A percentile compares a stretch with the other conserved stretches of the same genome.
phyloP scores from a whole-genome alignment of 2,797 vertebrate species.

The Enteromius radiatus region DNA sequence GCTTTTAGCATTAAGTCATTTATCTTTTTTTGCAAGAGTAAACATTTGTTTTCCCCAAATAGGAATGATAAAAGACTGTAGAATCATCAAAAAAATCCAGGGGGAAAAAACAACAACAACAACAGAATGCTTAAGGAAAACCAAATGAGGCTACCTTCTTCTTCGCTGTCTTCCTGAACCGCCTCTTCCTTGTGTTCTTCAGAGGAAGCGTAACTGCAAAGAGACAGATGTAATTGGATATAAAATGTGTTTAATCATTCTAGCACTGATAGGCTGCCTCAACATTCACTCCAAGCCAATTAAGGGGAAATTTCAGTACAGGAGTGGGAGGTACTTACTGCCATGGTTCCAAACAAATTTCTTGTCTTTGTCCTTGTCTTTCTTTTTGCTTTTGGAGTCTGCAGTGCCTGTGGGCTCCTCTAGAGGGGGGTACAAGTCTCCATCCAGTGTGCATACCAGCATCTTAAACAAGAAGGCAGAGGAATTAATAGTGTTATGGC shows the following conservation, averaged over 20 bases:
- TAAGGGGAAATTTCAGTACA: conserved; percentile 16
- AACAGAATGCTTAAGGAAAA: conserved; percentile 54
- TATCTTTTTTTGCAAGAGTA: conserved; percentile 26
- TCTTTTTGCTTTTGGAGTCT: conserved; percentile 94
- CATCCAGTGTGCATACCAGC: conserved; percentile 96
- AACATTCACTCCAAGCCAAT: background rate
- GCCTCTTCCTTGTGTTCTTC: conserved; percentile 93
- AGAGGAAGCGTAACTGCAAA: conserved; percentile 89
- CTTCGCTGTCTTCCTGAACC: conserved; percentile 91
- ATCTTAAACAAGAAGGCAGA: conserved; percentile 77
- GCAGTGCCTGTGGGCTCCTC: conserved; percentile 89
- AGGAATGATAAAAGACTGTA: conserved; percentile 54
- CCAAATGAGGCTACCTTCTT: conserved; percentile 84
- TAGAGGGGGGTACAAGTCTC: conserved; percentile 93
- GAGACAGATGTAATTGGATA: conserved; percentile 61
- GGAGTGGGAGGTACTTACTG: conserved; percentile 75
- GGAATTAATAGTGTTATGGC: background rate
- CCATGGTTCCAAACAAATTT: conserved; percentile 98
- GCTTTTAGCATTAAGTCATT: conserved; percentile 66
- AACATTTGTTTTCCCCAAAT: conserved; percentile 31
- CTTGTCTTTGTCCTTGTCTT: conserved; percentile 97
- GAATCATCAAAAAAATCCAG: conserved; percentile 53
- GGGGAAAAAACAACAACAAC: background rate
- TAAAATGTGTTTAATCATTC: conserved; percentile 50
- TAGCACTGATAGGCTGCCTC: conserved; percentile 25